A percentile compares a stretch with the other conserved stretches of the same genome.
Conservation (phyloP, 2,888 invertebrate species). For the Malacosoma neustria region DNA sequence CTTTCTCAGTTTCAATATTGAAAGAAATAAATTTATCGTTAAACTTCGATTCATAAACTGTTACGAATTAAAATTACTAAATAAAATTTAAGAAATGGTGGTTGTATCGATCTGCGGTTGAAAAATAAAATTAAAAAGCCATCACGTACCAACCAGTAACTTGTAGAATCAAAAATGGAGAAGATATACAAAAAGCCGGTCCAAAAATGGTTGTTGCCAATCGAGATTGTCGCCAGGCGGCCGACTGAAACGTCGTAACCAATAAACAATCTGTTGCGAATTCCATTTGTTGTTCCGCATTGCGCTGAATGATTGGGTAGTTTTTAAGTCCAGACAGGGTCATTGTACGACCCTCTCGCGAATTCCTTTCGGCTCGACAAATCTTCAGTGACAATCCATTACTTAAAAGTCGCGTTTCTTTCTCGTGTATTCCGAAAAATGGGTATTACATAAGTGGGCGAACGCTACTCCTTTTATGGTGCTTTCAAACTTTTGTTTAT, state of each 20-base stretch:
- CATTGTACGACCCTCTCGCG: conserved; percentile 30
- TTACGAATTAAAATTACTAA: not conserved
- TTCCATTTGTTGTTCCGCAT: conserved; percentile 43
- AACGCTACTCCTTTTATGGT: conserved; percentile 15
- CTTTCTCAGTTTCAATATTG: not conserved
- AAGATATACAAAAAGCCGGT: not conserved
- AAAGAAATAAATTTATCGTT: not conserved
- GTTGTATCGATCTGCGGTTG: too few relatives aligned
- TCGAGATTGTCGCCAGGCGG: conserved; percentile 15
- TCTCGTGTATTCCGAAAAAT: conserved; percentile 10
- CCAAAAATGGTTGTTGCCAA: conserved; percentile 11
- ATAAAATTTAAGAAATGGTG: not conserved
- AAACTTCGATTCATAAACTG: not conserved
- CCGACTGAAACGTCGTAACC: conserved; percentile 24
- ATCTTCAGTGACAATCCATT: conserved; percentile 28
- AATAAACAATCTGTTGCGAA: conserved; percentile 41
- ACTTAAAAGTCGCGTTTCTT: conserved; percentile 17
- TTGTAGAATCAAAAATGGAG: conserved; percentile 2
- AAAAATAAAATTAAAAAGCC: not conserved
- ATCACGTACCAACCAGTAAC: conserved; percentile 14
- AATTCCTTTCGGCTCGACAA: conserved; percentile 35
- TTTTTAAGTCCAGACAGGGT: conserved; percentile 32
- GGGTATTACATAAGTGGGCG: conserved; percentile 8
- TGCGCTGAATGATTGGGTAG: conserved; percentile 38
- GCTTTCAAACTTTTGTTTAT: conserved; percentile 4